These are phyloP conservation scores for Siniperca scherzeri DNA, from an alignment of 2,797 vertebrate genomes.

Conservation along the genomic window DNA sequence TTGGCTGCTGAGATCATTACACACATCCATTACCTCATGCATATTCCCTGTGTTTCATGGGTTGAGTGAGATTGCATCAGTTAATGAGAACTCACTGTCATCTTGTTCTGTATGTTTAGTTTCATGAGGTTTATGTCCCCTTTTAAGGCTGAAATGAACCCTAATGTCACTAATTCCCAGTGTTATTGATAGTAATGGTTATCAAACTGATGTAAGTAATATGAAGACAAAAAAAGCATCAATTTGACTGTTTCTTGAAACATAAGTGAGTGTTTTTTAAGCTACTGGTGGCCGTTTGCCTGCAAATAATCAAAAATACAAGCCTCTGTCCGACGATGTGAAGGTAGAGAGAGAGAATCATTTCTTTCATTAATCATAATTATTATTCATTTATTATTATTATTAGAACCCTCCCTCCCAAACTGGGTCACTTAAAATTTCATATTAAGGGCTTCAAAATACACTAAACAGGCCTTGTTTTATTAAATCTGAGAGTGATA, in stretches of 20 bases:
- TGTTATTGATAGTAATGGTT: too few species aligned
- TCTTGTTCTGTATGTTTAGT: conserved; percentile 24
- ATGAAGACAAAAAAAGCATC: too few species aligned
- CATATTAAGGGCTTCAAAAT: background rate
- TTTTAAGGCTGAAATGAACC: conserved; percentile 42
- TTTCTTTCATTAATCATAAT: background rate
- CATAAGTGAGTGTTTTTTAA: too few species aligned
- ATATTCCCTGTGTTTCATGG: conserved; percentile 49
- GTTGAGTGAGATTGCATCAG: conserved; percentile 40
- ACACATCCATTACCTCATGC: conserved; percentile 45
- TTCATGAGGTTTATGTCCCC: conserved; percentile 1
- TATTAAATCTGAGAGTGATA: background rate
- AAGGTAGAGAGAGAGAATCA: too few species aligned
- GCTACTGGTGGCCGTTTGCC: too few species aligned
- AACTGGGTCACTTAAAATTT: background rate
- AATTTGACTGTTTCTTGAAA: too few species aligned
- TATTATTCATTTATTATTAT: too few species aligned
- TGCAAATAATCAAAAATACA: too few species aligned
- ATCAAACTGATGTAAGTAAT: too few species aligned
- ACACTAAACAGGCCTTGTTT: background rate
- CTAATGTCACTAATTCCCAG: conserved; percentile 32
- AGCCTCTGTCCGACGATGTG: too few species aligned
- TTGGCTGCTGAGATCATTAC: conserved; percentile 42
- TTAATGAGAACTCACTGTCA: conserved; percentile 52
- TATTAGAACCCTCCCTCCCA: background rate